Evolutionary conservation across 1,140 invertebrate genomes (phyloP), one percentile per base, ranked within the genome.

Genomic region (Bilobella aurantiaca): DNA sequence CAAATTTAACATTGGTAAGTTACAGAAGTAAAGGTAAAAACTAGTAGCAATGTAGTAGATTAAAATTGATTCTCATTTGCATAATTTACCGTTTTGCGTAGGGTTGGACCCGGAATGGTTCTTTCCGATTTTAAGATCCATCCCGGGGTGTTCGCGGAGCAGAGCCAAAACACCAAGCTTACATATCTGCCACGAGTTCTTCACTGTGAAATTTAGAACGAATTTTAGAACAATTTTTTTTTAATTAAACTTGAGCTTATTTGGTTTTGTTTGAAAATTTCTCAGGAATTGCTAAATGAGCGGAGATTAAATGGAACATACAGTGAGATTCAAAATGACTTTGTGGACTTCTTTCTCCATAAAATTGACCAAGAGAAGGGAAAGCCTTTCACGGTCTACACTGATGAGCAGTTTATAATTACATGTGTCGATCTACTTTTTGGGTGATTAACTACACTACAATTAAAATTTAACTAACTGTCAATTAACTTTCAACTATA

Each of bases 381-480:
- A n/a, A 32, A 59, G 16, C 42, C 60, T 14, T 32, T 42, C n/a
- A 65, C 62, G 64, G 16, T 49, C 30, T 59, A 65, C 12, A 58
- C 32, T 21, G 47, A 60, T 63, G 68, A 70, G 25, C 57, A 66
- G 29, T 62, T 66, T 5, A 12, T 56, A 21, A 46, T 42, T n/a
- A 57, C 66, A 3, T 47, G 63, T 14, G 42, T 57, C 1, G 68
- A 70, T 31, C 29, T 70, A 30, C 63, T 70, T 28, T 85, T 90
- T 30, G 64, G 21, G 28, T 88, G 25, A 25, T n/a, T n/a, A n/a
- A n/a, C n/a, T n/a, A 23, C 49, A 8, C 21, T 56, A 56, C 49
- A 25, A 5, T 14, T 23, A 56, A n/a, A 25, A 23, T 5, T 12
- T 8, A 14, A 14, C 49, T 8, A 58, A 58, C n/a, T 12, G 23